phyloP scores from a whole-genome alignment of 1,140 invertebrate species.

The Pachypeltis micranthus region DNA sequence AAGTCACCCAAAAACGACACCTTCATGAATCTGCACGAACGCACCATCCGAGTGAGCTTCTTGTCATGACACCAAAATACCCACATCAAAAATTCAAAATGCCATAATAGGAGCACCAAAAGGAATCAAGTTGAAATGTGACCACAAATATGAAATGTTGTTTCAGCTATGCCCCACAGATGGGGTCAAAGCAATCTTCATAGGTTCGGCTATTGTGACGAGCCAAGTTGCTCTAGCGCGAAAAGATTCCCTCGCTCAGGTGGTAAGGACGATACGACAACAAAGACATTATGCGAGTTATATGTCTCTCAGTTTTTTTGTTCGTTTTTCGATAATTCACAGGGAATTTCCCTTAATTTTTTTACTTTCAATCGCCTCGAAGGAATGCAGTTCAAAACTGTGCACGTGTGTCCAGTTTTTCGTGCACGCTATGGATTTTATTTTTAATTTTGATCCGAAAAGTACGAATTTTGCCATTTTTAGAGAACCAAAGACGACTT shows the following conservation, averaged over 20 bases:
- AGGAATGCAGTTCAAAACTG: slow-evolving; percentile 9
- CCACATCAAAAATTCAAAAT: background rate
- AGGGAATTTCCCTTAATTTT: background rate
- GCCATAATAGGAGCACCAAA: background rate
- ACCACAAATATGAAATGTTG: slow-evolving; percentile 3
- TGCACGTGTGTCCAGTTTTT: slow-evolving; percentile 9
- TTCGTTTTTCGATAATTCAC: background rate
- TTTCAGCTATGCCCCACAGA: slow-evolving; percentile 22
- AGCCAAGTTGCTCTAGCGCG: slow-evolving; percentile 19
- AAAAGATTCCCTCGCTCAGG: slow-evolving; percentile 17
- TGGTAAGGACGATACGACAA: background rate
- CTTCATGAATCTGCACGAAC: too few relatives aligned
- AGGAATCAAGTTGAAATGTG: background rate
- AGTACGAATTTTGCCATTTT: too few relatives aligned
- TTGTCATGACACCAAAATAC: background rate
- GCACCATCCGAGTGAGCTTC: too few relatives aligned
- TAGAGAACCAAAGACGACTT: too few relatives aligned
- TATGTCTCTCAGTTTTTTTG: too few relatives aligned
- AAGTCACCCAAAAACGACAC: too few relatives aligned
- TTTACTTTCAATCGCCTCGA: background rate
- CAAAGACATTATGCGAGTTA: too few relatives aligned
- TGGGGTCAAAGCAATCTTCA: slow-evolving; percentile 22
- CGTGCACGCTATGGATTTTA: background rate
- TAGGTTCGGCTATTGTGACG: slow-evolving; percentile 21
- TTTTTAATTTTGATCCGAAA: too few relatives aligned